These are phyloP conservation scores for Erythrocercus mccallii DNA, from an alignment of 2,113 vertebrate species.

Conservation along the genomic window DNA sequence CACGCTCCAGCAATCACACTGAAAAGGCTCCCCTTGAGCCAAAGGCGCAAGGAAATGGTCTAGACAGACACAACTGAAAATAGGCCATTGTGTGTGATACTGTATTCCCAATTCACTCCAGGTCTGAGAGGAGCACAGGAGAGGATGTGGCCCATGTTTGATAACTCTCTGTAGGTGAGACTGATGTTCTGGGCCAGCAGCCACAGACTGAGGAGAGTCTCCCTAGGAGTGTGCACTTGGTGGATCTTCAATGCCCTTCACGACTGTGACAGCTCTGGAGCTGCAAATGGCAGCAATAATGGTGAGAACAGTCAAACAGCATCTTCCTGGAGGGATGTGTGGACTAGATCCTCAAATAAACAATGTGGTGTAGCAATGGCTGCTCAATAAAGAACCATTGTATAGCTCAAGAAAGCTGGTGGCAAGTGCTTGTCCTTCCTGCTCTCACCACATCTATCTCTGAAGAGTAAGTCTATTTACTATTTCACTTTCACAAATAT, in stretches of 20 bases:
- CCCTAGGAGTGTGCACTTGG: neutral
- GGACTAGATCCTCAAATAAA: neutral
- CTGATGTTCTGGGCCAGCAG: neutral
- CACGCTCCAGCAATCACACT: constrained; percentile 12
- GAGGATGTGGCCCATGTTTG: neutral
- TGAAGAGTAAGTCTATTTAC: neutral
- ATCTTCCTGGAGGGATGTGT: neutral
- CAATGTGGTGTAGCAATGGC: neutral
- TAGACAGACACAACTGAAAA: constrained; percentile 61
- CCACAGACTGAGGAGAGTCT: neutral
- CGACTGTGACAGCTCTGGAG: neutral
- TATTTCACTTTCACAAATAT: neutral
- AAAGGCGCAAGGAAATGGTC: constrained; percentile 59
- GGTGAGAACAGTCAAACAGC: neutral
- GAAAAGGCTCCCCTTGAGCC: constrained; percentile 44
- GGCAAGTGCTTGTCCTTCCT: neutral
- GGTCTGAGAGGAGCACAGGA: neutral
- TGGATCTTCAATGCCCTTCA: neutral
- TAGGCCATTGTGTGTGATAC: neutral
- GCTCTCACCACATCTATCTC: neutral
- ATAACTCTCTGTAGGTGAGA: neutral
- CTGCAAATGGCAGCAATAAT: neutral
- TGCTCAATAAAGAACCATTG: neutral
- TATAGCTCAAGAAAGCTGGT: neutral
- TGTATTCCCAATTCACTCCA: neutral